phyloP scores from a whole-genome alignment of 2,797 vertebrate species.

The Hafferia zeledoni region DNA sequence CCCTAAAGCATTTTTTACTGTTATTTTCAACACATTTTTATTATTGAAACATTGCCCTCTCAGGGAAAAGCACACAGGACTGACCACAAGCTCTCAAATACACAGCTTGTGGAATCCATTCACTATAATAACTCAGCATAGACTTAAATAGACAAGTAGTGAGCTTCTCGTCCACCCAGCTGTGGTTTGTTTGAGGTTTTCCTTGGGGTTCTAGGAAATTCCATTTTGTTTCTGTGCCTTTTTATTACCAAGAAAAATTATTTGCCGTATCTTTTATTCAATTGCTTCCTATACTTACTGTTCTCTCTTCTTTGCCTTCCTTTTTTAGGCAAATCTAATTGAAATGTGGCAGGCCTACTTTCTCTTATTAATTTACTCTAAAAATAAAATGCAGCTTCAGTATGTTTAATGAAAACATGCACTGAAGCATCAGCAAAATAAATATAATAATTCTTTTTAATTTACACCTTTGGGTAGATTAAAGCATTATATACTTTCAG shows the following conservation, averaged over 20 bases:
- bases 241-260: not conserved
- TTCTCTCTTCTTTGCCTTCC: not conserved
- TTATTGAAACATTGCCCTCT: not conserved
- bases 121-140: not conserved
- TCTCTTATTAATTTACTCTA: not conserved
- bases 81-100: not conserved
- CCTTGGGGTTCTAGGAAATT: not conserved
- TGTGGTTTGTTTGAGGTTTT: constrained; percentile 1
- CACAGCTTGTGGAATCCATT: not conserved
- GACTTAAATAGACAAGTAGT: not conserved
- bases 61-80: not conserved
- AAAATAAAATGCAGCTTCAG: constrained; percentile 20
- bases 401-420: not conserved
- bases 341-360: not conserved
- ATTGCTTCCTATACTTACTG: not conserved
- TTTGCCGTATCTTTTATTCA: not conserved
- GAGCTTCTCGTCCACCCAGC: not conserved
- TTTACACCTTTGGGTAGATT: not conserved
- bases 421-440: not conserved
- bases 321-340: constrained; percentile 15
- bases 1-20: not conserved
- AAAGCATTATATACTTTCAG: not conserved
- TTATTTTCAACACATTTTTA: not conserved
- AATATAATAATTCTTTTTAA: not conserved
- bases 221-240: not conserved